These are phyloP conservation scores for Drosophila demipolita DNA, from an alignment of 2,888 invertebrate genomes.

Conservation along the genomic window DNA sequence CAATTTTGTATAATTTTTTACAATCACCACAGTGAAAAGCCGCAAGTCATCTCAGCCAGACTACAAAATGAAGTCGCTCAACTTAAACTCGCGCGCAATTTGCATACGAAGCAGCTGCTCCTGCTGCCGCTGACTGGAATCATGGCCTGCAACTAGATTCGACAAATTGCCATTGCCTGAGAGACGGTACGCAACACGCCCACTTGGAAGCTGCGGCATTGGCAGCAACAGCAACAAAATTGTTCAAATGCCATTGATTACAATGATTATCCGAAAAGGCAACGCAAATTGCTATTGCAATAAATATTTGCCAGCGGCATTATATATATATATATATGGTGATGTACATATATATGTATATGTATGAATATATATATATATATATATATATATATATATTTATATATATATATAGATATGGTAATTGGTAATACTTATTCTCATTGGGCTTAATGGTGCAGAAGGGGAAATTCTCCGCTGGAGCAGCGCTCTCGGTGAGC, in stretches of 20 bases:
- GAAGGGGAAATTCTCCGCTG: conserved; percentile 99
- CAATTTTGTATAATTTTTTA: conserved; percentile 84
- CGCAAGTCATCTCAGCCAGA: conserved; percentile 48
- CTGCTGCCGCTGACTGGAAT: conserved; percentile 14
- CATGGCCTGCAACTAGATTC: conserved; percentile 39
- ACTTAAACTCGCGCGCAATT: conserved; percentile 76
- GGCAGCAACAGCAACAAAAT: conserved; percentile 42
- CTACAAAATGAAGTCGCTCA: conserved; percentile 80
- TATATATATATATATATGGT: no score
- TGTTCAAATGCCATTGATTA: conserved; percentile 60
- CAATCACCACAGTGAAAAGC: conserved; percentile 59
- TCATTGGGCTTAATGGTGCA: conserved; percentile 99
- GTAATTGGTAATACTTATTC: conserved; percentile 92
- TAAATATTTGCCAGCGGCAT: conserved; percentile 11
- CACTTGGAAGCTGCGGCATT: conserved; percentile 31
- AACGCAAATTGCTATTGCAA: conserved; percentile 43
- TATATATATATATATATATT: neutral
- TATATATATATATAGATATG: neutral
- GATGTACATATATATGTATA: neutral
- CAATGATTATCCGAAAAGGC: conserved; percentile 62
- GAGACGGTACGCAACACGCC: conserved; percentile 62
- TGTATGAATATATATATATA: neutral
- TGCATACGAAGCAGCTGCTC: conserved; percentile 70
- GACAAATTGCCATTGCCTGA: conserved; percentile 49
- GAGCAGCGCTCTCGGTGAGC: conserved; percentile 97